Evolutionary conservation across 2,888 invertebrate species (phyloP).

Genomic region (Lydus trimaculatus): DNA sequence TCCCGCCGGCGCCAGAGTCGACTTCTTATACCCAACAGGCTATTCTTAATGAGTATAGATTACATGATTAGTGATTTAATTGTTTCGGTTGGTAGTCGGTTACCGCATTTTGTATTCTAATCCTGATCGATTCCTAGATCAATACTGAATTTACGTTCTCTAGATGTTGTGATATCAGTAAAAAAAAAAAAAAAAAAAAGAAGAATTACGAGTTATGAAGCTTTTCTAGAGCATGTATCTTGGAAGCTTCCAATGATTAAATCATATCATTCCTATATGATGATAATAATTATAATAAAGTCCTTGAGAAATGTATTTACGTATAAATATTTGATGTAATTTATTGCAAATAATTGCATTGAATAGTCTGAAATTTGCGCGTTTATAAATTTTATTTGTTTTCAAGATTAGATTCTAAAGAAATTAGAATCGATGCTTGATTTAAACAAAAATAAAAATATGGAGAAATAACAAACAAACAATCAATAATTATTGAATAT

Average conservation of each 20-base stretch:
- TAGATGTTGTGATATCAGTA: no score
- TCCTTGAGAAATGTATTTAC: neutral
- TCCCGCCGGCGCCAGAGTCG: conserved; percentile 38
- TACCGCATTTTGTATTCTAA: conserved; percentile 2
- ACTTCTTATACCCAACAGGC: conserved; percentile 34
- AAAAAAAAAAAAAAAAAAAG: neutral
- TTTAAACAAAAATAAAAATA: no score
- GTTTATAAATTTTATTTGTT: neutral
- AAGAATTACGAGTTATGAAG: neutral
- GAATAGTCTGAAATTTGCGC: conserved; percentile 1
- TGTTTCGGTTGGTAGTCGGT: conserved; percentile 30
- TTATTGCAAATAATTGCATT: conserved; percentile 4
- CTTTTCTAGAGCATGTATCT: no score
- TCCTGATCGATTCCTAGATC: neutral
- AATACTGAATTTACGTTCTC: neutral
- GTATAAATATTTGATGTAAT: neutral
- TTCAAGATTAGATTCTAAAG: neutral
- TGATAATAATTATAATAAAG: neutral
- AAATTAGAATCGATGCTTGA: neutral
- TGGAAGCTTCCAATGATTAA: no score
- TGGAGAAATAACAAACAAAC: neutral
- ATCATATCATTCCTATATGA: neutral
- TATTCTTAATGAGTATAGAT: conserved; percentile 46
- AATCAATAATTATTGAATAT: neutral
- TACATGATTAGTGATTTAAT: conserved; percentile 48